Base-by-base conservation (phyloP, 2,797 vertebrate genomes). In the Amblyraja radiata region DNA sequence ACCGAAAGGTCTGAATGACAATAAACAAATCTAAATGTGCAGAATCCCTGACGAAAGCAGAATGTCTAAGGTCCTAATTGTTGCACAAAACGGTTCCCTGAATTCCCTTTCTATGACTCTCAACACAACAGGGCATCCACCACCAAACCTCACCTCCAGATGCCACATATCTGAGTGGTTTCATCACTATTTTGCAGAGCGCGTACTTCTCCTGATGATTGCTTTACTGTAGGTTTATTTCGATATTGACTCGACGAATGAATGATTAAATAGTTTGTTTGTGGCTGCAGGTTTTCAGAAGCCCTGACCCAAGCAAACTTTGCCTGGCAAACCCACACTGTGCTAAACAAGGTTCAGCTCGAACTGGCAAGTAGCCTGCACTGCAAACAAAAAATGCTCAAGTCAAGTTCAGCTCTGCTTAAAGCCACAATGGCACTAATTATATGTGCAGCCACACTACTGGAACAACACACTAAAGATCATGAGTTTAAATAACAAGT, bases 251-350 rank as follows among this genome's bases (percentile, higher is more conserved):
- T 91, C 36, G 5, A 32, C 25, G 88, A 91, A 74, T 91, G 68
- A 74, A 73, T 74, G 88, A 91, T 91, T 91, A 91, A 46, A 46
- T 92, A 21, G 36, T 23, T 74, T 71, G 10, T 91, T 92, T 74
- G 90, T 92, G n/a, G 28, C 71, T 73, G 71, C 90, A 92, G 90
- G 76, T 54, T 46, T 73, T 74, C 71, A 92, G 61, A 92, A 92
- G 21, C 39, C 90, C 90, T 92, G 90, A 74, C 71, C 39, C 39
- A 92, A 92, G 90, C 90, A 92, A 76, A 46, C 36, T 76, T 92
- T 54, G 36, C 68, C 54, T 46, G 90, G 39, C 71, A 74, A 92
- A 74, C 39, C 28, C 39, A 54, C 10, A 23, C 32, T 74, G 36
- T 46, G 90, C 74, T 91, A 46, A 91, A 91, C 90, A 91, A 74